These are phyloP conservation scores for Menidia menidia DNA, from an alignment of 2,797 vertebrate genomes.

Conservation along the genomic window DNA sequence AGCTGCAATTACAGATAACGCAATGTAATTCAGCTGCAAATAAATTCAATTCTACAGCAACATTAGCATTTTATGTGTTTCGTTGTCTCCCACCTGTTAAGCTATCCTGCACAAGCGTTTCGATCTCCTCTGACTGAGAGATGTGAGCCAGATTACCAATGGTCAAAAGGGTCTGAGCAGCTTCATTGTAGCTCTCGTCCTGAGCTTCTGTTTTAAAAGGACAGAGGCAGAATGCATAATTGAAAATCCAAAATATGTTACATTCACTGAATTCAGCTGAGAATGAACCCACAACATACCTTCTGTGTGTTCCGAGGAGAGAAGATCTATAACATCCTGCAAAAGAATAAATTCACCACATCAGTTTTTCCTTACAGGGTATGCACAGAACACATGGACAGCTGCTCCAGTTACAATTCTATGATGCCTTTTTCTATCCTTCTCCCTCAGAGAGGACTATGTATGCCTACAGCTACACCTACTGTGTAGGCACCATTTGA, in stretches of 20 bases:
- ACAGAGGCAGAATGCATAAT: background rate
- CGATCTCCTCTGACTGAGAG: constrained; percentile 43
- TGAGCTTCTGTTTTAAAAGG: constrained; percentile 63
- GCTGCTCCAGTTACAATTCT: constrained; percentile 14
- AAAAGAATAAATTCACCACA: constrained; percentile 53
- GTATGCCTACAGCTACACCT: background rate
- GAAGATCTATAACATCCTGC: constrained; percentile 83
- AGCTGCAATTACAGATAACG: constrained; percentile 40
- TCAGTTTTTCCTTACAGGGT: background rate
- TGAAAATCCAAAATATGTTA: background rate
- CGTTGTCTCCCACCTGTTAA: constrained; percentile 40
- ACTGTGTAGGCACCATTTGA: too few species aligned
- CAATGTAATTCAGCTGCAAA: background rate
- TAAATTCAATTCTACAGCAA: background rate
- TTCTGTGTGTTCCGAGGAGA: constrained; percentile 81
- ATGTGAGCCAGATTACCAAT: constrained; percentile 85
- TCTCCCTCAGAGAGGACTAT: background rate
- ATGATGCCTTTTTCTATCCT: background rate
- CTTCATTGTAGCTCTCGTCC: constrained; percentile 89
- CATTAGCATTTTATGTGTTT: background rate
- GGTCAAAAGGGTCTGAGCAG: constrained; percentile 92
- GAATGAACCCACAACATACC: constrained; percentile 78
- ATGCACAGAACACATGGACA: constrained; percentile 2
- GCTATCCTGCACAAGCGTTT: constrained; percentile 10
- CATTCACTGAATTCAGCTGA: background rate